Evolutionary conservation across 1,140 invertebrate species (phyloP).

Genomic region (Saccostrea glomerata): DNA sequence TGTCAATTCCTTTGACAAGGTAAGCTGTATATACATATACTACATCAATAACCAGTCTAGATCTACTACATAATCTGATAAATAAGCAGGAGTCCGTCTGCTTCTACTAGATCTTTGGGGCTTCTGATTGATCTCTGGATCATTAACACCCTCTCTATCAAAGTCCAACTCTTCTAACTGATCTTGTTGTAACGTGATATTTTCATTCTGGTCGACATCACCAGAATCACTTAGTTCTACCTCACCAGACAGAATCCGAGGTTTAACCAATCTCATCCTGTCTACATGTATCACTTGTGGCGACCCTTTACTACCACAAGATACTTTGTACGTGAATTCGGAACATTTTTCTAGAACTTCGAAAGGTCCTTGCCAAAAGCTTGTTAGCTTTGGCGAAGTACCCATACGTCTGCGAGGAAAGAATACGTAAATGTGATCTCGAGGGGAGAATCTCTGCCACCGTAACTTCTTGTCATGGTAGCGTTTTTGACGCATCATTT

Average conservation of each 20-base stretch:
- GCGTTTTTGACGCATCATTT: conserved; percentile 29
- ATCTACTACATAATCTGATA: not conserved
- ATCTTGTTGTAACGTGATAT: too few relatives aligned
- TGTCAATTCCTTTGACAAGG: too few relatives aligned
- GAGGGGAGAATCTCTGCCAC: conserved; percentile 6
- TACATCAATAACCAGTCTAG: not conserved
- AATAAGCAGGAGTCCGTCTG: not conserved
- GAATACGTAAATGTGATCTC: conserved; percentile 30
- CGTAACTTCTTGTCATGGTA: conserved; percentile 6
- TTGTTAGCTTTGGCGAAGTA: conserved; percentile 39
- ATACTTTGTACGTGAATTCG: conserved; percentile 9
- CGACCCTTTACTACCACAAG: not conserved
- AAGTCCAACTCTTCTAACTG: not conserved
- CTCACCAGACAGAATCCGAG: not conserved
- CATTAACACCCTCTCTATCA: not conserved
- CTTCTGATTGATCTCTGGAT: not conserved
- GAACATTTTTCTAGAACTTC: conserved; percentile 1
- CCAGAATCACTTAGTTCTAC: too few relatives aligned
- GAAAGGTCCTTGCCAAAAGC: conserved; percentile 38
- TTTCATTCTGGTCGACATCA: too few relatives aligned
- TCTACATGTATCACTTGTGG: conserved; percentile 39
- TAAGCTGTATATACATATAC: too few relatives aligned
- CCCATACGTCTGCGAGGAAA: conserved; percentile 1
- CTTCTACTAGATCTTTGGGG: not conserved
- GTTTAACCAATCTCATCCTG: not conserved